A percentile compares a stretch with the other conserved stretches of the same genome.
These are phyloP conservation scores for Sebastes vulpes DNA, from an alignment of 2,797 vertebrate species.

Conservation along the genomic window DNA sequence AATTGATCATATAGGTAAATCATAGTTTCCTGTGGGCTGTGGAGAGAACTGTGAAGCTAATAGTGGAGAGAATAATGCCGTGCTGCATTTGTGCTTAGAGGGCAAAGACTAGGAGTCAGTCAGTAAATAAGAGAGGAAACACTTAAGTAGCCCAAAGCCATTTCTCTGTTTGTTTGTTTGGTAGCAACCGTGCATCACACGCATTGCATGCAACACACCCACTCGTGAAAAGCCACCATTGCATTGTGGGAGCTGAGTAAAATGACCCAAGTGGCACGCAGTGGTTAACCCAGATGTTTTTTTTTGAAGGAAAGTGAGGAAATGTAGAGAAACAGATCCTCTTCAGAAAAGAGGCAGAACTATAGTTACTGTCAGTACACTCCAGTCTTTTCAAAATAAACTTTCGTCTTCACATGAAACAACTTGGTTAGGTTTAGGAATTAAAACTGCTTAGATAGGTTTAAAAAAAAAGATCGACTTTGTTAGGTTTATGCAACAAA, in stretches of 20 bases:
- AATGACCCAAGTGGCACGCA: conserved; percentile 25
- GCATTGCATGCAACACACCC: conserved; percentile 7
- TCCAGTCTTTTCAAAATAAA: no score
- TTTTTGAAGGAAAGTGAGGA: not conserved
- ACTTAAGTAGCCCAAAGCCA: not conserved
- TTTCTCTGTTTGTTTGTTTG: conserved; percentile 30
- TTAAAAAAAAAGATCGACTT: no score
- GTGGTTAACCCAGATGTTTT: conserved; percentile 24
- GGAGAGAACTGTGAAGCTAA: not conserved
- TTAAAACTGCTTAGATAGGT: no score
- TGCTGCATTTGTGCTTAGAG: conserved; percentile 4
- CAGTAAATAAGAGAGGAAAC: conserved; percentile 17
- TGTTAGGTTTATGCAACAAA: no score
- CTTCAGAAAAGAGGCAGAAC: not conserved
- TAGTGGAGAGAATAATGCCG: conserved; percentile 6
- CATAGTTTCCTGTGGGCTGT: not conserved
- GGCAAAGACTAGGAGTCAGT: not conserved
- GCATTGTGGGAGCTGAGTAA: conserved; percentile 14
- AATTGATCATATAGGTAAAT: not conserved
- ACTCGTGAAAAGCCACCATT: conserved; percentile 20
- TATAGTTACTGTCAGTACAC: not conserved
- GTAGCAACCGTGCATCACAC: conserved; percentile 9
- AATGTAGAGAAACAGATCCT: not conserved
- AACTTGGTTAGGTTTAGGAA: no score
- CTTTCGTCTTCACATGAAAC: no score